These are phyloP conservation scores for Pluvialis apricaria DNA, from an alignment of 2,113 vertebrate genomes.

Conservation along the genomic window DNA sequence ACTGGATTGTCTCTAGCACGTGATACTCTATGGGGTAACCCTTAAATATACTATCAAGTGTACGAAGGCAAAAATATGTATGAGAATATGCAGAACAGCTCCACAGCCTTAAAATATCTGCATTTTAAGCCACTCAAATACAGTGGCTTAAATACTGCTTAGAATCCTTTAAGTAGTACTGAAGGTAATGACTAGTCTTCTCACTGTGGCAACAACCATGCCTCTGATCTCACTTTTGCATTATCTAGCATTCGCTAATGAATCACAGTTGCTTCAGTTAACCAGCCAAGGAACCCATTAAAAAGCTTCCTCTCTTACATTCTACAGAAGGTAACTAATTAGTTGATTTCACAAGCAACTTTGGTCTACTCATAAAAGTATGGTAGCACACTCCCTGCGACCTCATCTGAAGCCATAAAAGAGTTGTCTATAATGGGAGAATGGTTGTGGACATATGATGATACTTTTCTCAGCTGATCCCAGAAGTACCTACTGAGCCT, in stretches of 20 bases:
- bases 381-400: background rate
- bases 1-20: background rate
- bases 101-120: background rate
- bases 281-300: background rate
- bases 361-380: background rate
- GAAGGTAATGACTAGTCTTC: background rate
- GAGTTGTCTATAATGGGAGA: background rate
- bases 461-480: background rate
- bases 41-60: background rate
- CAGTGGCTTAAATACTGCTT: background rate
- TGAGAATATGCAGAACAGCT: background rate
- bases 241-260: background rate
- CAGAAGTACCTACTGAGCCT: background rate
- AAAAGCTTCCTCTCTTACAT: background rate
- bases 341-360: background rate
- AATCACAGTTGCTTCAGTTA: background rate
- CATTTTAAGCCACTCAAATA: background rate
- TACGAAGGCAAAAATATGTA: background rate
- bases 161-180: background rate
- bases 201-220: background rate
- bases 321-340: background rate
- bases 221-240: background rate
- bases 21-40: background rate
- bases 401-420: background rate
- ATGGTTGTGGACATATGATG: fast-evolving